Conservation (phyloP, 2,797 vertebrate genomes). For the Pteropus rufus region DNA sequence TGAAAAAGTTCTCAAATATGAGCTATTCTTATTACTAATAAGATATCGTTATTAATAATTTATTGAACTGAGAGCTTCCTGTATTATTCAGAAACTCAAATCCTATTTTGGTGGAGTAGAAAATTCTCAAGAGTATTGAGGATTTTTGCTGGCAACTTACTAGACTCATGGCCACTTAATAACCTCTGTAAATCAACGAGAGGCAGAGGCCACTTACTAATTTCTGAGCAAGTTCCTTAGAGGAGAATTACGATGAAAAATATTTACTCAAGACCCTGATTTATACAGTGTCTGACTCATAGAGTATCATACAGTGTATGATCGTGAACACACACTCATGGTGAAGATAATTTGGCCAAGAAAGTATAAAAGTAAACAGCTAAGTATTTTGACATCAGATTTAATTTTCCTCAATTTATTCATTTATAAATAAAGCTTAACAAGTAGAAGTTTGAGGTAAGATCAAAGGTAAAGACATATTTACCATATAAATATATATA, state of each 20-base stretch:
- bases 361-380: neutral
- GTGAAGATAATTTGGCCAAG: neutral
- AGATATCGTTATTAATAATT: neutral
- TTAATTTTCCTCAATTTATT: neutral
- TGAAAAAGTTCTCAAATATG: neutral
- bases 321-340: neutral
- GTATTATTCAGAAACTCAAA: conserved; percentile 14
- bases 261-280: neutral
- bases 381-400: neutral
- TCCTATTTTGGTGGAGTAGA: neutral
- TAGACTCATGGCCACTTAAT: neutral
- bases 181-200: neutral
- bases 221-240: neutral
- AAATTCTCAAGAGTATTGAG: neutral
- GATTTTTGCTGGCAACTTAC: neutral
- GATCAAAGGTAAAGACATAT: neutral
- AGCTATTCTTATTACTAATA: neutral
- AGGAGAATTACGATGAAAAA: neutral
- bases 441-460: neutral
- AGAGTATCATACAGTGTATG: neutral
- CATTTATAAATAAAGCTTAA: neutral
- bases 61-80: neutral
- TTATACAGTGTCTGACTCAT: neutral
- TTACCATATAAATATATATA: neutral
- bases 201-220: neutral